Evolutionary conservation across 1,140 invertebrate genomes (phyloP).

Genomic region (Drosophila orosa): DNA sequence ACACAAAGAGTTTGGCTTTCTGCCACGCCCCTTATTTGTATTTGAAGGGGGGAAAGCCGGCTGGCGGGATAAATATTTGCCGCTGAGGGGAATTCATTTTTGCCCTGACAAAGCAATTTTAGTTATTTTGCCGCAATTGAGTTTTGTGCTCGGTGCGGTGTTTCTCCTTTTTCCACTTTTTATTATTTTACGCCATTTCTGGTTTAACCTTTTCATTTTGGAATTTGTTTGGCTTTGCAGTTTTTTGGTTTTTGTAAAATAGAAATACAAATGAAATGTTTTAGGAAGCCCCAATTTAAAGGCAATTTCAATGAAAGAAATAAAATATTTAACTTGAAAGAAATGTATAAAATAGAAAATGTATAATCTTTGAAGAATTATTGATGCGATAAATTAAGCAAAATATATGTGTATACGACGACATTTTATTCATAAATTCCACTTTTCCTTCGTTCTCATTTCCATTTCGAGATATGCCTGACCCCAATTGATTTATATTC

Average conservation of each 20-base stretch:
- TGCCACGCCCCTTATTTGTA: conserved; percentile 52
- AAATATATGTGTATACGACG: not conserved
- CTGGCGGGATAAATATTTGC: conserved; percentile 23
- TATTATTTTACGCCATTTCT: conserved; percentile 37
- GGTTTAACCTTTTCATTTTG: conserved; percentile 38
- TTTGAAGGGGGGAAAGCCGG: not conserved
- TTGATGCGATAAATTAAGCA: conserved; percentile 5
- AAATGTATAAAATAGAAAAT: not conserved
- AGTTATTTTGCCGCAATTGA: conserved; percentile 59
- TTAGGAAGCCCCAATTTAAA: not conserved
- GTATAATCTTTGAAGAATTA: not conserved
- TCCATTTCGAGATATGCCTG: not conserved
- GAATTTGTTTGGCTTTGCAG: conserved; percentile 17
- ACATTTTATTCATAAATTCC: conserved; percentile 17
- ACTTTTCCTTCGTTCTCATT: not conserved
- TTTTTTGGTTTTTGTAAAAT: conserved; percentile 2
- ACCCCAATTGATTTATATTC: conserved; percentile 21
- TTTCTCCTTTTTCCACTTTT: conserved; percentile 19
- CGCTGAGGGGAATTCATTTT: conserved; percentile 64
- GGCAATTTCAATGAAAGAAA: not conserved
- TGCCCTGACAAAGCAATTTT: conserved; percentile 75
- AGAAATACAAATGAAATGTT: not conserved
- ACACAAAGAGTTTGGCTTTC: conserved; percentile 54
- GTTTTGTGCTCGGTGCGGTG: conserved; percentile 29
- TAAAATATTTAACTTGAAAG: not conserved